Percentiles rank a stretch among this genome's conserved stretches.
phyloP scores from a whole-genome alignment of 23 tunicate genomes.

The Halocynthia roretzi region DNA sequence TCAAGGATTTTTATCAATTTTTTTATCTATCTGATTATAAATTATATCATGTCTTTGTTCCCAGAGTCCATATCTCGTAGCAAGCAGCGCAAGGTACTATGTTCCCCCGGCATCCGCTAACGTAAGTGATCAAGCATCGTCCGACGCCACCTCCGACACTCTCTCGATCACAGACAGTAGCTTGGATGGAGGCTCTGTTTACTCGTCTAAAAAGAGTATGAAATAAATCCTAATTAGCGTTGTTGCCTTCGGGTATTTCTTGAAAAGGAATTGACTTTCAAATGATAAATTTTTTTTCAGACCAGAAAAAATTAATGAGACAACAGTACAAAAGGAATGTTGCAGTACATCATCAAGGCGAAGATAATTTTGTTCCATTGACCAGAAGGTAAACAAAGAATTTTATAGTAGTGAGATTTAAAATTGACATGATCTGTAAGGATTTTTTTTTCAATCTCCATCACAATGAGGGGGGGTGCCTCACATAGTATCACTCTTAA shows the following conservation, averaged over 20 bases:
- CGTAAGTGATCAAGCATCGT: slow-evolving; percentile 93
- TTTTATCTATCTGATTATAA: too few species aligned
- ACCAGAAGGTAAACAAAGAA: slow-evolving; percentile 3
- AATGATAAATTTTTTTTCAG: slow-evolving; percentile 19
- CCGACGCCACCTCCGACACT: slow-evolving; percentile 87
- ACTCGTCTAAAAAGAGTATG: slow-evolving; percentile 23
- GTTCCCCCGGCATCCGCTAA: slow-evolving; percentile 93
- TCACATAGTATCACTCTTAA: too few species aligned
- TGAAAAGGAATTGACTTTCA: not conserved
- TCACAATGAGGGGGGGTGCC: too few species aligned
- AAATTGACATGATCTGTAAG: too few species aligned
- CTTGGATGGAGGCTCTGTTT: slow-evolving; percentile 41
- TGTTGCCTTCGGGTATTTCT: not conserved
- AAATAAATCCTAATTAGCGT: not conserved
- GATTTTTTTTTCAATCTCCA: too few species aligned
- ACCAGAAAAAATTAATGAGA: slow-evolving; percentile 56
- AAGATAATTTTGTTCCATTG: slow-evolving; percentile 4
- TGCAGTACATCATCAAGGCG: slow-evolving; percentile 9
- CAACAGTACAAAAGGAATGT: slow-evolving; percentile 51
- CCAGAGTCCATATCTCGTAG: slow-evolving; percentile 56
- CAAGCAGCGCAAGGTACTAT: slow-evolving; percentile 30
- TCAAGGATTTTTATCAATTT: too few species aligned
- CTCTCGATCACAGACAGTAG: slow-evolving; percentile 75
- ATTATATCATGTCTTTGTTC: too few species aligned
- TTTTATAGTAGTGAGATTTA: too few species aligned